Percentiles rank a stretch among this genome's conserved stretches.
Evolutionary conservation across 1,140 invertebrate species (phyloP).

Genomic region (Gryon sp.): DNA sequence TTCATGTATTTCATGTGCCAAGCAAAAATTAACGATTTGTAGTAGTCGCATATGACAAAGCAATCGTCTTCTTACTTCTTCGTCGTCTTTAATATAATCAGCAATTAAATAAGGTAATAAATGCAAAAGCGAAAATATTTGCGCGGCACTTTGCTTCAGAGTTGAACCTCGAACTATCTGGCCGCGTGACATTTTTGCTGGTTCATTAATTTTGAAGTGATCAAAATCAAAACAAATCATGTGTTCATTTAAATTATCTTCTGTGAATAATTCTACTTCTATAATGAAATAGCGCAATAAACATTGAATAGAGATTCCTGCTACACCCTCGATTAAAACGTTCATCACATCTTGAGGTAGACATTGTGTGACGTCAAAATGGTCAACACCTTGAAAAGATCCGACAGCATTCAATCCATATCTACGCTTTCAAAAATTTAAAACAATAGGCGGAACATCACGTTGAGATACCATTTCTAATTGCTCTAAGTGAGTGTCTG

Average conservation of each 20-base stretch:
- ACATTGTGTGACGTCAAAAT: conserved; percentile 53
- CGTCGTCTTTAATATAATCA: conserved; percentile 11
- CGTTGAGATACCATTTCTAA: conserved; percentile 25
- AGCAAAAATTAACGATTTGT: conserved; percentile 55
- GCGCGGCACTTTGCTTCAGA: conserved; percentile 40
- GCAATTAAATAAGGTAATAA: conserved; percentile 33
- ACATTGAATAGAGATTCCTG: conserved; percentile 12
- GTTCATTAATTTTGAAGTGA: conserved; percentile 41
- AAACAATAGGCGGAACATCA: background rate
- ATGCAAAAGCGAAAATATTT: conserved; percentile 24
- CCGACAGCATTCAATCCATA: conserved; percentile 50
- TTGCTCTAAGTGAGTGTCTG: conserved; percentile 28
- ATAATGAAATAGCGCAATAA: conserved; percentile 14
- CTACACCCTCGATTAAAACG: conserved; percentile 54
- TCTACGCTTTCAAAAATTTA: conserved; percentile 37
- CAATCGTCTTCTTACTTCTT: conserved; percentile 1
- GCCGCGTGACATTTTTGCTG: conserved; percentile 1
- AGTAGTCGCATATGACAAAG: conserved; percentile 38
- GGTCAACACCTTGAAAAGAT: conserved; percentile 11
- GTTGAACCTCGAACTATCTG: background rate
- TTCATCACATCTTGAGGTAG: conserved; percentile 64
- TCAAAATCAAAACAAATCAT: conserved; percentile 49
- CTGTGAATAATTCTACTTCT: conserved; percentile 8
- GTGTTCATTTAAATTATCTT: conserved; percentile 47
- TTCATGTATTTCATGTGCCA: conserved; percentile 51